Evolutionary conservation across 1,140 invertebrate genomes (phyloP).

Genomic region (Battus philenor): DNA sequence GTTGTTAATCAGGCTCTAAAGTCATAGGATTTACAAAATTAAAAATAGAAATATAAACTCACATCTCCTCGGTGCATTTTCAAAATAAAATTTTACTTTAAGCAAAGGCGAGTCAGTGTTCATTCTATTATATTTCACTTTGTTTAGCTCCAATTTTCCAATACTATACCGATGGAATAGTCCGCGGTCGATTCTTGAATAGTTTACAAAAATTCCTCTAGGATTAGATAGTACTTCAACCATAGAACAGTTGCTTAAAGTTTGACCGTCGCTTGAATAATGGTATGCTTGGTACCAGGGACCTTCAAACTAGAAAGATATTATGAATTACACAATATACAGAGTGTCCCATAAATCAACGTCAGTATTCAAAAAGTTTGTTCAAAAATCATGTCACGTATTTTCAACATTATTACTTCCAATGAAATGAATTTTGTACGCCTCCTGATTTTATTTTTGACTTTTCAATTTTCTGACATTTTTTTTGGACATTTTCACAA

Average conservation of each 20-base stretch:
- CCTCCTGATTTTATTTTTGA: no score
- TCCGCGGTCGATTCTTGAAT: constrained; percentile 52
- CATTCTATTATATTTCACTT: constrained; percentile 29
- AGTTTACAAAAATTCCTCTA: constrained; percentile 49
- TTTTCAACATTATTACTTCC: no score
- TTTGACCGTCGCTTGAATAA: constrained; percentile 53
- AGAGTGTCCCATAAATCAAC: no score
- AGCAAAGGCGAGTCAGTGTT: constrained; percentile 38
- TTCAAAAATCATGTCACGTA: no score
- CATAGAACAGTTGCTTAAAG: constrained; percentile 50
- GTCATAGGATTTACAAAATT: no score
- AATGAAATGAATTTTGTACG: no score
- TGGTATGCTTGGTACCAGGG: constrained; percentile 59
- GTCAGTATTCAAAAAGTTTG: no score
- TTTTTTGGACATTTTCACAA: no score
- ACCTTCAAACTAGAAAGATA: constrained; percentile 50
- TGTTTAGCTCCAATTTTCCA: constrained; percentile 41
- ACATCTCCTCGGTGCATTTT: constrained; percentile 57
- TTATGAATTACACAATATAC: no score
- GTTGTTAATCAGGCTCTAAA: no score
- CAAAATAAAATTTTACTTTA: constrained; percentile 37
- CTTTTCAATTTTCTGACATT: no score
- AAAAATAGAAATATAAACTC: no score
- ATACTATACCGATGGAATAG: constrained; percentile 58
- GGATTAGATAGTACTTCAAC: constrained; percentile 39